Evolutionary conservation across 2,797 vertebrate genomes (phyloP), one percentile per base, ranked within the genome.

Genomic region (Phrynocephalus vlangalii): DNA sequence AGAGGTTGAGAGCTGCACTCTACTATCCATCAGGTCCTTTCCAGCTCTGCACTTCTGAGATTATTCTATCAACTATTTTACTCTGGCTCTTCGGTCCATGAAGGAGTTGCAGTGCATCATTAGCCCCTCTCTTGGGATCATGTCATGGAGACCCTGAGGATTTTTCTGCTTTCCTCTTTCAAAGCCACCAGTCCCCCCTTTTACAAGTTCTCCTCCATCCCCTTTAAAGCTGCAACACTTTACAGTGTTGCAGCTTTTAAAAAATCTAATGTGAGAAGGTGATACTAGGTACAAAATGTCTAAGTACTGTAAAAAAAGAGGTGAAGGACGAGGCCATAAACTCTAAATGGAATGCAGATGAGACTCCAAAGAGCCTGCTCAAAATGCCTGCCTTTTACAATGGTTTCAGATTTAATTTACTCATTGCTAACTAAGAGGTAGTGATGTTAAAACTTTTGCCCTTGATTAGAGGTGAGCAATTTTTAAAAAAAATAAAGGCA

Each of bases 401-500:
- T 13, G 75, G 75, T 24, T 91, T 79, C 63, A 87, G 44, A 89
- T 84, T 60, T 83, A 26, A 90, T 89, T 78, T 84, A 80, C 84
- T 91, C 63, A 67, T 63, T 83, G 73, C 88, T 87, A 82, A 83
- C 38, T 22, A 28, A 85, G 44, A 44, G 24, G 28, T 0, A 16
- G 26, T 26, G n/a, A n/a, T 63, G 28, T 11, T 82, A 72, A 22
- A 44, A 52, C 24, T 90, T 93, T 93, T 91, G 95, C 56, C 93
- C 93, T 94, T 94, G 92, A 93, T 24, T 67, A 26, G 13, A 88
- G 84, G 20, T 5, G 81, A 91, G 88, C 79, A 89, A 56, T 88
- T 60, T 63, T 63, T 63, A 22, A 3, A 84, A 87, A 50, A 38
- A 22, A 30, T 22, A 15, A 7, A 24, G 56, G 22, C 5, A 63